phyloP scores from a whole-genome alignment of 2,797 vertebrate species.

The Myiotriccus ornatus region DNA sequence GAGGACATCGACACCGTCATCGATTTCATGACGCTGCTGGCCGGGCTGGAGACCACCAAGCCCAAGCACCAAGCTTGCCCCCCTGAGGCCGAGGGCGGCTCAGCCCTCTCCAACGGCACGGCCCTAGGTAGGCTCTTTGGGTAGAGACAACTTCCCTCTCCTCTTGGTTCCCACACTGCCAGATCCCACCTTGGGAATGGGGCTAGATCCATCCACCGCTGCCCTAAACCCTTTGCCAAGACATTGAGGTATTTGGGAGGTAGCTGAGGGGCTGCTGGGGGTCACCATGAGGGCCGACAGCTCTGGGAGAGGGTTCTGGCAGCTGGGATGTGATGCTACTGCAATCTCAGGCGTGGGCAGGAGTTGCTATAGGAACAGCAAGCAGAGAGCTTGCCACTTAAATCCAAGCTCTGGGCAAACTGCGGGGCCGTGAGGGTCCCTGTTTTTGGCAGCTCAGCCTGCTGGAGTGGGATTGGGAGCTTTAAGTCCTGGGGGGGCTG shows the following conservation, averaged over 20 bases:
- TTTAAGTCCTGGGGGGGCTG: neutral
- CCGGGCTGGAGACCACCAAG: conserved; percentile 85
- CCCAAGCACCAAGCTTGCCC: conserved; percentile 69
- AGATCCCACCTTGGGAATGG: neutral
- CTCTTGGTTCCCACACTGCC: neutral
- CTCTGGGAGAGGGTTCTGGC: neutral
- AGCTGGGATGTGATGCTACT: neutral
- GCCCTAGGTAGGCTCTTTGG: conserved; percentile 2
- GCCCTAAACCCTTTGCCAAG: neutral
- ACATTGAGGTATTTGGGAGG: neutral
- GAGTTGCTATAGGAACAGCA: conserved; percentile 56
- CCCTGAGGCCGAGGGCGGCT: neutral
- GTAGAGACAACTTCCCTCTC: neutral
- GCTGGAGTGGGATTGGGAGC: neutral
- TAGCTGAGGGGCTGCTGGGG: neutral
- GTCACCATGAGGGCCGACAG: neutral
- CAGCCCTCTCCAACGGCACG: neutral
- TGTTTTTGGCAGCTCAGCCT: neutral
- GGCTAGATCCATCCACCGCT: fast-evolving
- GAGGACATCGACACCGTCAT: conserved; percentile 86
- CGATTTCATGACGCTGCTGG: conserved; percentile 94
- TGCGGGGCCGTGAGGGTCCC: neutral
- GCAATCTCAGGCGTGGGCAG: neutral
- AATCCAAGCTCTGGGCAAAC: conserved; percentile 7
- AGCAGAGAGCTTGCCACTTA: neutral